Base-by-base conservation (phyloP, 2,888 invertebrate species). In the Criorhina ranunculi region DNA sequence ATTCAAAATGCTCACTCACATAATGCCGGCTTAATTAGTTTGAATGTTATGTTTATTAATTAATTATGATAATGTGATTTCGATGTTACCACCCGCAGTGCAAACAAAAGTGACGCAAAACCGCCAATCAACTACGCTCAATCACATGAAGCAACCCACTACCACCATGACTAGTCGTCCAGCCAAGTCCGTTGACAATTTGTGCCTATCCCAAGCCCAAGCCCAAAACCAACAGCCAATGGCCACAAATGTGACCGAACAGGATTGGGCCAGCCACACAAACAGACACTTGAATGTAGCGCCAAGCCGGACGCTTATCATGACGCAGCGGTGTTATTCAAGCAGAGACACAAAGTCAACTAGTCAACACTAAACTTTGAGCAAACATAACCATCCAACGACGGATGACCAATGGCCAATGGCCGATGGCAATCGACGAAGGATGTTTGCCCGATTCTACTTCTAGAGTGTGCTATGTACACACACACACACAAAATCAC, bases 51-150 rank as follows among this genome's bases (percentile, higher is more conserved):
- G 82, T 86, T 87, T 86, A 87, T 87, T 88, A 87, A 88, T 88
- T 88, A 88, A 88, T 88, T 87, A 87, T 87, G 86, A 78, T 88
- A 88, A 88, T 88, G 88, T 76, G 87, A 88, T 87, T 87, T 87
- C 85, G 87, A 86, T 88, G 88, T 88, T 85, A 62, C 70, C 75
- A 69, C 40, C 53, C 42, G 24, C 44, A 19, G 42, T 35, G 40
- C 17, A n/a, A 17, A 33, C 64, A 49, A 17, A 42, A 44, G 33
- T 6, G 31, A 37, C 46, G 29, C 66, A 49, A 66, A 15, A 53
- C 83, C 64, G 69, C 75, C 75, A 70, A 79, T 79, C 67, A 72
- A 59, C 59, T 70, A 35, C n/a, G n/a, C 17, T 66, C 62, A 60
- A 59, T 42, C 70, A 59, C 19, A 70, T 15, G 31, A 17, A n/a